Evolutionary conservation across 2,797 vertebrate genomes (phyloP).

Genomic region (Macropus fuliginosus): DNA sequence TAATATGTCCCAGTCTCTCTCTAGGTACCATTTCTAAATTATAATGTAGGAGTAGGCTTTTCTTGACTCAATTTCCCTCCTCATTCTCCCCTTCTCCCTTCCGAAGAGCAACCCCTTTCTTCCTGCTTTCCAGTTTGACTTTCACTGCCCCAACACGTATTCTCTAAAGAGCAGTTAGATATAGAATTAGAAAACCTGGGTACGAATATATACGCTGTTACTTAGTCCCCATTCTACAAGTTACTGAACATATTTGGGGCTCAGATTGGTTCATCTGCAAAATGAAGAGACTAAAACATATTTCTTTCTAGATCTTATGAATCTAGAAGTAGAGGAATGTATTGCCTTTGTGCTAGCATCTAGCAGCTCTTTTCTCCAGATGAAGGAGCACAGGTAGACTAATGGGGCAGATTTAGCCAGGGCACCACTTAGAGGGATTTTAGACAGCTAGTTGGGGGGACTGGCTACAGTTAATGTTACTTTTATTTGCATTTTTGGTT

Average conservation of each 20-base stretch:
- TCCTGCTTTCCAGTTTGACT: neutral
- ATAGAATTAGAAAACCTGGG: neutral
- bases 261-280: neutral
- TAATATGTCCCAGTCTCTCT: neutral
- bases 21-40: neutral
- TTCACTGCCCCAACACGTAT: neutral
- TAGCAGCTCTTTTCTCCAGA: neutral
- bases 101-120: neutral
- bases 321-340: neutral
- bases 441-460: neutral
- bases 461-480: neutral
- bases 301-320: neutral
- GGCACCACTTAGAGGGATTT: neutral
- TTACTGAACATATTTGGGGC: neutral
- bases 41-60: neutral
- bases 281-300: neutral
- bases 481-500: neutral
- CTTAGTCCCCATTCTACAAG: neutral
- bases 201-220: neutral
- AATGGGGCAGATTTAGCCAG: neutral
- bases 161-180: neutral
- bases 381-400: neutral
- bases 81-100: neutral
- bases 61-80: neutral
- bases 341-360: neutral